Percentiles rank a stretch among this genome's conserved stretches.
phyloP scores from a whole-genome alignment of 2,113 vertebrate species.

The Theristicus caerulescens region DNA sequence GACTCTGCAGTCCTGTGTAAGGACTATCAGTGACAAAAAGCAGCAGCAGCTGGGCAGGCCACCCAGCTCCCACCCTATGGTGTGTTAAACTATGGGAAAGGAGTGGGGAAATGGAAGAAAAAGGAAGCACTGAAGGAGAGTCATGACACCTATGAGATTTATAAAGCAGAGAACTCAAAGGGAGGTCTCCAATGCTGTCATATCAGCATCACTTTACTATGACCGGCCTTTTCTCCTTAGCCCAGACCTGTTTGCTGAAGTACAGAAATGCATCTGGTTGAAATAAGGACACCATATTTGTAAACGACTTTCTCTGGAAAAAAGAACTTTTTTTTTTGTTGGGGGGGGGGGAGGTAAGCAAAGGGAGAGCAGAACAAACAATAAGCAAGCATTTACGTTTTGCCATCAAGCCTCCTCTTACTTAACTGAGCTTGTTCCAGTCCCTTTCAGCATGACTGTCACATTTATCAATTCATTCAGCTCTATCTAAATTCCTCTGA shows the following conservation, averaged over 20 bases:
- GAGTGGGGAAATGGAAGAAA: background rate
- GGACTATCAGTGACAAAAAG: background rate
- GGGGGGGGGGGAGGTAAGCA: rapidly evolving
- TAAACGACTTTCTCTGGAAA: background rate
- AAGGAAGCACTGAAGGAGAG: background rate
- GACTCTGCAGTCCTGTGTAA: background rate
- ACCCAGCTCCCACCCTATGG: background rate
- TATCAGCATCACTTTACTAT: background rate
- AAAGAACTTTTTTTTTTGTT: background rate
- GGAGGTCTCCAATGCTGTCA: background rate
- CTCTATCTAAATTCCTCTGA: background rate
- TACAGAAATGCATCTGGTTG: background rate
- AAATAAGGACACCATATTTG: background rate
- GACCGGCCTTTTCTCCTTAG: background rate
- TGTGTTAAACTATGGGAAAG: background rate
- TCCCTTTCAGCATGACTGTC: background rate
- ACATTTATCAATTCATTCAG: background rate
- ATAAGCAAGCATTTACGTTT: background rate
- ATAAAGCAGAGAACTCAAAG: rapidly evolving
- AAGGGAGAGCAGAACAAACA: background rate
- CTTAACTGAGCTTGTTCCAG: background rate
- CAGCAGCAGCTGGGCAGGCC: background rate
- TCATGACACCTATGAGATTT: background rate
- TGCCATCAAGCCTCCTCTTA: background rate
- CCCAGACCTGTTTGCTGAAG: background rate